phyloP scores from a whole-genome alignment of 1,140 invertebrate species.

The Drosophila setifemur region DNA sequence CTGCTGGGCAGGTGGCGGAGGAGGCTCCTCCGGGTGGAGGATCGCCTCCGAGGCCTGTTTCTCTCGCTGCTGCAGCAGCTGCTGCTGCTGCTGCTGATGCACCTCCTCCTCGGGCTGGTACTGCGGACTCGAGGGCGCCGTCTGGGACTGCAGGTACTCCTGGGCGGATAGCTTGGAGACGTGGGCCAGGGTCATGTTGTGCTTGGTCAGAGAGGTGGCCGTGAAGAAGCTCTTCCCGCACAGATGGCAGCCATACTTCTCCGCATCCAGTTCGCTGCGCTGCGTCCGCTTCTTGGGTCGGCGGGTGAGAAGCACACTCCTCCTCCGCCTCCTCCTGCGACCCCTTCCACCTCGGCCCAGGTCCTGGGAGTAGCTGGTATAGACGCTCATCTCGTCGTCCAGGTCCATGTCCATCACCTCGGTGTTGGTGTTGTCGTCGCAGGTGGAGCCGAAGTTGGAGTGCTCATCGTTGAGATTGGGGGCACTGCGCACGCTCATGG shows the following conservation, averaged over 20 bases:
- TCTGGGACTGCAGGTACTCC: slow-evolving; percentile 82
- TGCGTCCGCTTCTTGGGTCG: slow-evolving; percentile 61
- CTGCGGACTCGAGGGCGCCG: slow-evolving; percentile 48
- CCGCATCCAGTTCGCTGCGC: slow-evolving; percentile 33
- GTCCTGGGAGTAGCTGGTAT: slow-evolving; percentile 78
- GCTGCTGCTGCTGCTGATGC: background rate
- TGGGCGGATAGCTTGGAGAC: slow-evolving; percentile 84
- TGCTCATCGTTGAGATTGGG: slow-evolving; percentile 77
- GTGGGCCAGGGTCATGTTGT: slow-evolving; percentile 83
- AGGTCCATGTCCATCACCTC: slow-evolving; percentile 81
- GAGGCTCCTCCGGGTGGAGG: background rate
- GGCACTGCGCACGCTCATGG: slow-evolving; percentile 79
- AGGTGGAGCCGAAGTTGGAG: slow-evolving; percentile 68
- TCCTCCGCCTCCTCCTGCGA: slow-evolving; percentile 38
- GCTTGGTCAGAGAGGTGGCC: slow-evolving; percentile 82
- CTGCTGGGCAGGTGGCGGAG: slow-evolving; percentile 5
- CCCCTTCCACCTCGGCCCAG: slow-evolving; percentile 55
- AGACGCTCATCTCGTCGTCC: slow-evolving; percentile 80
- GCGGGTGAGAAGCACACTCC: slow-evolving; percentile 68
- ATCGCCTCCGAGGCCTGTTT: too few relatives aligned
- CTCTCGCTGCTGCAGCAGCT: background rate
- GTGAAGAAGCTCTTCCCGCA: slow-evolving; percentile 83
- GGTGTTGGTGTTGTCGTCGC: slow-evolving; percentile 78
- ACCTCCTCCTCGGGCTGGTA: background rate
- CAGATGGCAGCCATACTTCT: slow-evolving; percentile 81